phyloP scores from a whole-genome alignment of 2,113 vertebrate genomes.

The Spheniscus mendiculus region DNA sequence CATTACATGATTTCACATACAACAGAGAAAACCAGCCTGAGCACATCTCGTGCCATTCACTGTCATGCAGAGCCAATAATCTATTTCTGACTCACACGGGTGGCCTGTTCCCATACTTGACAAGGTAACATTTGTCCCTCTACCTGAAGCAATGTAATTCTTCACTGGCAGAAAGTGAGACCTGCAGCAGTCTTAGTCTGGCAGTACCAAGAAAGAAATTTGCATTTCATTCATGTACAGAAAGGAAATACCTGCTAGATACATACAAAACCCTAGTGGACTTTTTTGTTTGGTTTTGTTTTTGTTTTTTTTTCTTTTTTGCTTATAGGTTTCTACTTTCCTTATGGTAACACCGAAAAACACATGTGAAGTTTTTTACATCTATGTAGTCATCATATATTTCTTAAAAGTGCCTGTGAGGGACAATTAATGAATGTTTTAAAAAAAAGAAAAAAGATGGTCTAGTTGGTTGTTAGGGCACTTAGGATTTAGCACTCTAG shows the following conservation, averaged over 20 bases:
- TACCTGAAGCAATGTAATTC: slow-evolving; percentile 9
- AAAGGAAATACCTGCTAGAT: neutral
- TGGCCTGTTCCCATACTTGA: neutral
- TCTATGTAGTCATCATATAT: neutral
- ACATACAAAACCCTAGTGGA: neutral
- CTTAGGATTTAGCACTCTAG: neutral
- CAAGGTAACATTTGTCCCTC: neutral
- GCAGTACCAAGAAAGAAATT: neutral
- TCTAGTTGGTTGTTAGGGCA: neutral
- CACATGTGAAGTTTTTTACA: neutral
- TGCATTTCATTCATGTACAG: neutral
- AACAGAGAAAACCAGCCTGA: neutral
- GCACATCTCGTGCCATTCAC: neutral
- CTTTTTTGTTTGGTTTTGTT: neutral
- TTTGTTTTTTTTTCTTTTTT: neutral
- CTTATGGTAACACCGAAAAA: neutral
- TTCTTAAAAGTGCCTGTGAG: neutral
- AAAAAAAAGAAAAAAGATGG: neutral
- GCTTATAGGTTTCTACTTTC: neutral
- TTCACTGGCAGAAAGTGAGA: neutral
- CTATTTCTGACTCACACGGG: neutral
- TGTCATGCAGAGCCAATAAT: neutral
- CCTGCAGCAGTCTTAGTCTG: neutral
- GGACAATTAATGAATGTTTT: neutral
- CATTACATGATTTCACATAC: neutral